Evolutionary conservation across 2,797 vertebrate genomes (phyloP).

Genomic region (Enteromius trimaculatus): DNA sequence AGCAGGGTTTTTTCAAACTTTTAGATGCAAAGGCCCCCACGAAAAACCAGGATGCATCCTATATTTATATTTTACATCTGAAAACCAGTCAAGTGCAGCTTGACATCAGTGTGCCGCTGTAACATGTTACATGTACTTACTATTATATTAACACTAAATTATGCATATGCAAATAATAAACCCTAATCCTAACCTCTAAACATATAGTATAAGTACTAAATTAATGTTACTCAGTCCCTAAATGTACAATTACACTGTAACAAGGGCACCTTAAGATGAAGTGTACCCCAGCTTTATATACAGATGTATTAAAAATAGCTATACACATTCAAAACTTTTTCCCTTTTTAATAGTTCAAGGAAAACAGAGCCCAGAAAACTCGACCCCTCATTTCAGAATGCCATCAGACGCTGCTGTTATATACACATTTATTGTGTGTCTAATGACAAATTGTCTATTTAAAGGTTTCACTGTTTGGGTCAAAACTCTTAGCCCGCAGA

Average conservation of each 20-base stretch:
- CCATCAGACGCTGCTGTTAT: background rate
- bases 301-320: background rate
- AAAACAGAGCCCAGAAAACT: background rate
- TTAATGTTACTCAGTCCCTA: too few species aligned
- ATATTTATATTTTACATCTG: too few species aligned
- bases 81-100: background rate
- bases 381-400: background rate
- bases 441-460: conserved; percentile 36
- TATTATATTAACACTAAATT: too few species aligned
- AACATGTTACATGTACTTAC: too few species aligned
- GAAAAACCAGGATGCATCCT: too few species aligned
- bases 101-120: background rate
- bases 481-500: conserved; percentile 13
- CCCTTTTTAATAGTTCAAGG: background rate
- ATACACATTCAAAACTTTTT: background rate
- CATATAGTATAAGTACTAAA: too few species aligned
- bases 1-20: background rate
- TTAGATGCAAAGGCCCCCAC: background rate
- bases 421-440: conserved; percentile 15
- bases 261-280: too few species aligned
- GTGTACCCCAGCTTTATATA: too few species aligned
- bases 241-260: too few species aligned
- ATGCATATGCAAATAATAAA: too few species aligned
- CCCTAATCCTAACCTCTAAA: too few species aligned
- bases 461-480: conserved; percentile 41